phyloP scores from a whole-genome alignment of 2,113 vertebrate genomes.

The Arvicanthis niloticus region DNA sequence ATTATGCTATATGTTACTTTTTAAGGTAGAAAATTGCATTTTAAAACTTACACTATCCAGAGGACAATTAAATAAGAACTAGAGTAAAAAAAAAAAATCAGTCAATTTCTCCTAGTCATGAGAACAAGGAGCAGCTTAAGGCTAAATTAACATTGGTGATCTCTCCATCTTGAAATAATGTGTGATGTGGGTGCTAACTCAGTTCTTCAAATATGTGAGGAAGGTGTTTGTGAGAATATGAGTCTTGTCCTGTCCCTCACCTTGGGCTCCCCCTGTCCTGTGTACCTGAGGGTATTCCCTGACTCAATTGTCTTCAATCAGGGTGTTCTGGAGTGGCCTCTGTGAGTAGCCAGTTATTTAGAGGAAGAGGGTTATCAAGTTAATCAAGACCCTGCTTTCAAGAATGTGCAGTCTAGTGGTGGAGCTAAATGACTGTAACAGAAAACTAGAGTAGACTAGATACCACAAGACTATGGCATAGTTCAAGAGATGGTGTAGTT shows the following conservation, averaged over 20 bases:
- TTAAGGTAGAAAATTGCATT: slow-evolving; percentile 50
- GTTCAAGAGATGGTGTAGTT: background rate
- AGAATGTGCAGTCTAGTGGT: background rate
- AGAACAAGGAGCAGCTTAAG: slow-evolving; percentile 23
- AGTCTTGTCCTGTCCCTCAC: background rate
- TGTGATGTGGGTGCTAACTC: background rate
- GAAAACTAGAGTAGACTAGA: background rate
- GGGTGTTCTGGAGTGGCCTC: background rate
- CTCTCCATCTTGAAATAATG: slow-evolving; percentile 10
- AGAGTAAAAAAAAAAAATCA: background rate
- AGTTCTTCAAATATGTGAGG: background rate
- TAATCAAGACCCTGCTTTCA: background rate
- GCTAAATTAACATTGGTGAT: background rate
- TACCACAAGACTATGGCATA: no score
- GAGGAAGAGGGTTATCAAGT: background rate
- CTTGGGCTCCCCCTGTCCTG: background rate
- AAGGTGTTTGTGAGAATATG: background rate
- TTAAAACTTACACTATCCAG: background rate
- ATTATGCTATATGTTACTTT: slow-evolving; percentile 71
- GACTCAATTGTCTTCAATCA: background rate
- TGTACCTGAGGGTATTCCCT: background rate
- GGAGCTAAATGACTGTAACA: background rate
- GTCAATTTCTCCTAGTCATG: slow-evolving; percentile 18
- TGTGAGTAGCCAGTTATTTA: background rate
- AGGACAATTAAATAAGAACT: slow-evolving; percentile 62